Percentiles rank a stretch among this genome's conserved stretches.
Evolutionary conservation across 2,113 vertebrate species (phyloP).

Genomic region (Protobothrops flavoviridis): DNA sequence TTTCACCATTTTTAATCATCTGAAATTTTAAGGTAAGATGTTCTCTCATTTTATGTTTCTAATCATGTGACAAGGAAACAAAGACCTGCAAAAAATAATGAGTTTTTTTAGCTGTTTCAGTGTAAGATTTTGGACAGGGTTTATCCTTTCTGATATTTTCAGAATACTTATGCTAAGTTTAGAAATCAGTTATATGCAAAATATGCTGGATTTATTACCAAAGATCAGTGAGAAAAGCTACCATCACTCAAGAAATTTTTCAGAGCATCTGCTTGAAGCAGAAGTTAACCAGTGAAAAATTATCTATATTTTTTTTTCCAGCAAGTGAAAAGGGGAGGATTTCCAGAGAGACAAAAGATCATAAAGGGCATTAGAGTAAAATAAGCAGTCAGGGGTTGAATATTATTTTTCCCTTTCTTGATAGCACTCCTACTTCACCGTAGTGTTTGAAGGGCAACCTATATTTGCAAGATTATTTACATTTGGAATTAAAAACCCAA

Average conservation of each 20-base stretch:
- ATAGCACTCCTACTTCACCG: not conserved
- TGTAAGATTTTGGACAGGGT: not conserved
- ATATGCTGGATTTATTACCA: not conserved
- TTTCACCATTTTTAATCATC: constrained; percentile 2
- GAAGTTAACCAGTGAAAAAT: not conserved
- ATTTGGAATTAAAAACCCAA: not conserved
- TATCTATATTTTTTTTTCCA: not conserved
- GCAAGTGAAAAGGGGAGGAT: not conserved
- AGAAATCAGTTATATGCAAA: not conserved
- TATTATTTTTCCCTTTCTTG: not conserved
- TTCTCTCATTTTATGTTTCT: not conserved
- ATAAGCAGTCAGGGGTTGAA: not conserved
- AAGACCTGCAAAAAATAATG: not conserved
- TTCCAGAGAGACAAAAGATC: not conserved
- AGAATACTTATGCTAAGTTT: not conserved
- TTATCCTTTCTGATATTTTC: not conserved
- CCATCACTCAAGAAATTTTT: not conserved
- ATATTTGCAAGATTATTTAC: not conserved
- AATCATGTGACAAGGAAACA: not conserved
- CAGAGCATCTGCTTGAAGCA: not conserved
- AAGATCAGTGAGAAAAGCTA: not conserved
- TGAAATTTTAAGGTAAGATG: not conserved
- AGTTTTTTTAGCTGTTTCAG: not conserved
- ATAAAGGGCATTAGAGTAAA: not conserved
- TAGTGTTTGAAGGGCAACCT: not conserved